Base-by-base conservation (phyloP, 2,888 invertebrate genomes). In the Lithophane ornitopus region DNA sequence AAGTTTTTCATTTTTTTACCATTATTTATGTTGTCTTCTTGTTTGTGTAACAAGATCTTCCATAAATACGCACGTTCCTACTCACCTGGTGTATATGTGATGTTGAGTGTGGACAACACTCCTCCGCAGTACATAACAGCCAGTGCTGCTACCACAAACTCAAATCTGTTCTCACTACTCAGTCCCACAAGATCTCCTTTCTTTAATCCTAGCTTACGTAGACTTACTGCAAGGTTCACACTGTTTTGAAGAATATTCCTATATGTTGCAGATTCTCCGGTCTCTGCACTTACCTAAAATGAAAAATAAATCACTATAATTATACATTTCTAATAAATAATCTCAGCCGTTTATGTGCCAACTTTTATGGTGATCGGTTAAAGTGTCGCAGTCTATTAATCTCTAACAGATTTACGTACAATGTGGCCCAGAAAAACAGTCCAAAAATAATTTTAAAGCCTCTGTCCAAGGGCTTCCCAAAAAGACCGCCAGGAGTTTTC, bases 91-190 rank as follows among this genome's bases (percentile, higher is more conserved):
- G 97, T 97, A 86, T 98, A 98, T 70, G 97, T 96, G 9, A 97
- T 97, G 91, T 97, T 98, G 28, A 98, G 91, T 14, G 97, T 97
- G 75, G 97, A 97, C 81, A 97, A 93, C 19, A 97, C 95, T 65
- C 96, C 97, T 2, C 98, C 98, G 74, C 97, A 93, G 84, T 97
- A 97, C 81, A 97, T 94, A 0, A 97, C 93, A 62, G 97, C 97
- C 8, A 97, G 93, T 6, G 97, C 93, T 41, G 97, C 93, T 66
- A 97, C 90, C 65, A 96, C 93, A 90, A 97, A 98, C 86, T 97
- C 97, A 86, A 97, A 93, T 76, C 97, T 94, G 90, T 98, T 98
- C 89, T 97, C 98, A 90, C 97, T 97, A 85, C 97, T 97, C 28
- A 98, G 92, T 0, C 97, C 96, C 7, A 98, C 95, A 44, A 97